These are phyloP conservation scores for Clarias batrachus DNA, from an alignment of 2,113 vertebrate genomes.

Conservation along the genomic window DNA sequence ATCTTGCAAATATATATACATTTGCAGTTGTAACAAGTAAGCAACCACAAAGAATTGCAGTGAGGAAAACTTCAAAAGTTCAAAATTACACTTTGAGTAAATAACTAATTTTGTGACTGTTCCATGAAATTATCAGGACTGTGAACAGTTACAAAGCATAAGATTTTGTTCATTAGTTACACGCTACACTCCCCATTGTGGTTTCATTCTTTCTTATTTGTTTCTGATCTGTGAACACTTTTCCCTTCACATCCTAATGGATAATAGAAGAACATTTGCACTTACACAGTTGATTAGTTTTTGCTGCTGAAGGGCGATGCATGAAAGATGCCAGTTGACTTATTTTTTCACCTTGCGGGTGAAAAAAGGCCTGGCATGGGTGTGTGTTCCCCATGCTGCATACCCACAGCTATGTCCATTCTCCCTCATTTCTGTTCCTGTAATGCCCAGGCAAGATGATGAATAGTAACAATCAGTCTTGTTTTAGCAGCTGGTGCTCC, in stretches of 20 bases:
- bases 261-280: not conserved
- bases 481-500: constrained; percentile 69
- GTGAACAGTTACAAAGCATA: not conserved
- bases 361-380: constrained; percentile 13
- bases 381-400: constrained; percentile 11
- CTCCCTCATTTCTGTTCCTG: constrained; percentile 58
- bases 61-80: too few relatives aligned
- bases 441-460: constrained; percentile 66
- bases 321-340: not conserved
- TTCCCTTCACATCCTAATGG: not conserved
- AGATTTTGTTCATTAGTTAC: not conserved
- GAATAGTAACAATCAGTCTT: constrained; percentile 74
- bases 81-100: not conserved
- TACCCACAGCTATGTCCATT: constrained; percentile 10
- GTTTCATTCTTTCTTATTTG: not conserved
- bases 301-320: not conserved
- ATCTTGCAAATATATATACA: too few relatives aligned
- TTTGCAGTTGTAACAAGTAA: too few relatives aligned
- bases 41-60: too few relatives aligned
- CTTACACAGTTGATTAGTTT: not conserved
- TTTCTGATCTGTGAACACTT: not conserved
- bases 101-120: not conserved
- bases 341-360: constrained; percentile 7
- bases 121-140: not conserved
- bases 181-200: not conserved